Evolutionary conservation across 2,888 invertebrate species (phyloP).

Genomic region (Empis livida): DNA sequence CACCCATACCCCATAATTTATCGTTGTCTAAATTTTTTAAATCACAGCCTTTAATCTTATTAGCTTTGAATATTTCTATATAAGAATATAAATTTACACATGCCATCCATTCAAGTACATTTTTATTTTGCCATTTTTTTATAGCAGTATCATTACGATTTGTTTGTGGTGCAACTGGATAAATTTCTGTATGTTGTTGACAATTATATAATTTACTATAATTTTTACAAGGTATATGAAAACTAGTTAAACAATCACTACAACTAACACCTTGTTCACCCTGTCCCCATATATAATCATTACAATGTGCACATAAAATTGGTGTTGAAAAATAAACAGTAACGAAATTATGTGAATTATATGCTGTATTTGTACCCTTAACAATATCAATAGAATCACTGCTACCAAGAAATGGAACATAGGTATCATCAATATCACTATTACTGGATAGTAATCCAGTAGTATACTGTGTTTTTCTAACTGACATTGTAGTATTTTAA

Average conservation of each 20-base stretch:
- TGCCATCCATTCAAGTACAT: conserved; percentile 66
- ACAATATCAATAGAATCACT: conserved; percentile 1
- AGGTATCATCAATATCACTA: conserved; percentile 5
- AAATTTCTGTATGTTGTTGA: conserved; percentile 8
- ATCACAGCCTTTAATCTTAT: conserved; percentile 55
- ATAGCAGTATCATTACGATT: conserved; percentile 25
- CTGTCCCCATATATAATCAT: conserved; percentile 12
- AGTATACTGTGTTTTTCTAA: no score
- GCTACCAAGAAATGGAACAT: conserved; percentile 8
- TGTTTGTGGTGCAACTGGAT: conserved; percentile 6
- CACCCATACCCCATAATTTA: conserved; percentile 57
- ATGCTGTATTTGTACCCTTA: neutral
- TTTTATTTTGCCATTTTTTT: conserved; percentile 52
- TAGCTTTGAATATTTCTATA: conserved; percentile 56
- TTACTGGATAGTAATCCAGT: neutral
- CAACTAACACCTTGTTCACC: conserved; percentile 11
- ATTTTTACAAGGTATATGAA: conserved; percentile 15
- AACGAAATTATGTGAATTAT: conserved; percentile 8
- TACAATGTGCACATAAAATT: conserved; percentile 11
- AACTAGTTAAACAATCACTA: conserved; percentile 15
- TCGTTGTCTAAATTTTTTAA: conserved; percentile 51
- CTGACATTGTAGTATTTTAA: no score
- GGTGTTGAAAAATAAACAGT: conserved; percentile 10
- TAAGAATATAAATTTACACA: conserved; percentile 57
- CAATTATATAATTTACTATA: conserved; percentile 12